phyloP scores from a whole-genome alignment of 2,797 vertebrate genomes.

The Aselliscus stoliczkanus region DNA sequence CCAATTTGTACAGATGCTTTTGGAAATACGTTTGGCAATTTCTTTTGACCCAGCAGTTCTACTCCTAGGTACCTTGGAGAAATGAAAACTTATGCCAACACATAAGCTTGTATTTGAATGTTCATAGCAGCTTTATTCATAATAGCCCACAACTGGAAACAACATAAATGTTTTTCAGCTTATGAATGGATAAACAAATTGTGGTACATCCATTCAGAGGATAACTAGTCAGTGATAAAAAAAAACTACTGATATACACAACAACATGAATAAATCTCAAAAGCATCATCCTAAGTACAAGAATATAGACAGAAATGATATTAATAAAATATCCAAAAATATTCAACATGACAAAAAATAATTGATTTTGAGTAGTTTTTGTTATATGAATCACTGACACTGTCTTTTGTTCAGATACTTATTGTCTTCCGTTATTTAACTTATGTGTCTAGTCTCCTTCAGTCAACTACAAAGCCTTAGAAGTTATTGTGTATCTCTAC shows the following conservation, averaged over 20 bases:
- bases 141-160: not conserved
- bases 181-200: not conserved
- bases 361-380: not conserved
- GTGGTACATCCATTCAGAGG: not conserved
- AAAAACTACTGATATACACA: not conserved
- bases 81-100: slow-evolving; percentile 39
- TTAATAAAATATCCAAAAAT: not conserved
- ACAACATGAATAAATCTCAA: not conserved
- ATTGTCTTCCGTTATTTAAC: not conserved
- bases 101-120: not conserved
- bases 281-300: not conserved
- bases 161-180: not conserved
- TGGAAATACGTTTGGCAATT: not conserved
- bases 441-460: not conserved
- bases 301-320: not conserved
- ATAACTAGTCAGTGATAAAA: not conserved
- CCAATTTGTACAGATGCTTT: not conserved
- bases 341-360: not conserved
- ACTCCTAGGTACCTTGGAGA: slow-evolving; percentile 45
- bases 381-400: not conserved
- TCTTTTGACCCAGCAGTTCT: slow-evolving; percentile 27
- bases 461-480: not conserved
- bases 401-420: not conserved
- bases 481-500: not conserved
- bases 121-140: not conserved